phyloP scores from a whole-genome alignment of 2,888 invertebrate species.

The Dasysyrphus tricinctus region DNA sequence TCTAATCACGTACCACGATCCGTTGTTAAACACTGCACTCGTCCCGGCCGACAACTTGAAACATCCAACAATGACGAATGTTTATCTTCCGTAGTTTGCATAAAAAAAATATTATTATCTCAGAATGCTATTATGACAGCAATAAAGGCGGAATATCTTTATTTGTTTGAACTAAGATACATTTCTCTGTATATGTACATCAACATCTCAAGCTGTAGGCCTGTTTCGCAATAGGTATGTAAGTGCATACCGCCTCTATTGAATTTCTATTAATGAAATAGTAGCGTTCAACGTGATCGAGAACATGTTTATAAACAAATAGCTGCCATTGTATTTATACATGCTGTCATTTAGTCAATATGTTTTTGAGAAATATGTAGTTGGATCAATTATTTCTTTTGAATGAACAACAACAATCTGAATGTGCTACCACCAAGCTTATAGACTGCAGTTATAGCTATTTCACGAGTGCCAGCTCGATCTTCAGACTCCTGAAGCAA shows the following conservation, averaged over 20 bases:
- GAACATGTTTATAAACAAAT: background rate
- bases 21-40: constrained; percentile 31
- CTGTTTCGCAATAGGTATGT: background rate
- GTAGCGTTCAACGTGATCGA: background rate
- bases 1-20: background rate
- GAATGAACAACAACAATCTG: too few species aligned
- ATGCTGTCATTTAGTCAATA: background rate
- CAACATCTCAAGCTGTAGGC: background rate
- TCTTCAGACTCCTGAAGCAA: too few species aligned
- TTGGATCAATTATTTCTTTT: too few species aligned
- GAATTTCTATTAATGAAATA: background rate
- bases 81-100: constrained; percentile 20
- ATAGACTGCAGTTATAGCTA: too few species aligned
- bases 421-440: too few species aligned
- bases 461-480: too few species aligned
- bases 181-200: constrained; percentile 14
- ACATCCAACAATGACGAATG: constrained; percentile 19
- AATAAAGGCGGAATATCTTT: constrained; percentile 7
- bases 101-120: constrained; percentile 20
- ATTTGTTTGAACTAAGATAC: constrained; percentile 1
- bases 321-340: background rate
- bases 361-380: too few species aligned
- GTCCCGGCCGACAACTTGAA: background rate
- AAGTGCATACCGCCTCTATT: background rate
- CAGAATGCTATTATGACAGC: background rate